A percentile compares a stretch with the other conserved stretches of the same genome.
phyloP scores from a whole-genome alignment of 2,888 invertebrate genomes.

The Drosophila maculinotata region DNA sequence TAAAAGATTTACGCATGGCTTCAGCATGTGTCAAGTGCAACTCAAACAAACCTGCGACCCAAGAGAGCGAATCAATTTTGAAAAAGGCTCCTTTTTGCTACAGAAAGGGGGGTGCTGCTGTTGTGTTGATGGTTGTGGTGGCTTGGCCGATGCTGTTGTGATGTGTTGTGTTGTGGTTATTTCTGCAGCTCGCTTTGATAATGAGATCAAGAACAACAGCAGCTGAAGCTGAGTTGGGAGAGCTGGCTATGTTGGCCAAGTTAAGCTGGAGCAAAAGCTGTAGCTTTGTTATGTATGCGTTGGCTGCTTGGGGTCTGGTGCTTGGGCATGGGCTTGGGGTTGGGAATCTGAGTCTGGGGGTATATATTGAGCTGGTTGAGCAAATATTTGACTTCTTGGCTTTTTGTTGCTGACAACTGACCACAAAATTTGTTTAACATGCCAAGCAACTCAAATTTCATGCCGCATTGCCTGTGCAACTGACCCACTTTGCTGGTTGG shows the following conservation, averaged over 20 bases:
- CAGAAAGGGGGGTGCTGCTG: neutral
- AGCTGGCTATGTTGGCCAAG: conserved; percentile 1
- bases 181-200: conserved; percentile 63
- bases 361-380: conserved; percentile 58
- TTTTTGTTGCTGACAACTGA: conserved; percentile 71
- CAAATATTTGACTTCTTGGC: conserved; percentile 68
- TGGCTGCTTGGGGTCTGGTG: conserved; percentile 3
- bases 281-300: conserved; percentile 1
- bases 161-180: conserved; percentile 53
- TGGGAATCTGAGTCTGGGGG: too few relatives aligned
- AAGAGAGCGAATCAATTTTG: conserved; percentile 67
- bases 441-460: conserved; percentile 70
- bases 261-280: conserved; percentile 6
- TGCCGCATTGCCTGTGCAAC: conserved; percentile 74
- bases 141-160: conserved; percentile 23
- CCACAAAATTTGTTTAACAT: conserved; percentile 75
- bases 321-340: too few relatives aligned
- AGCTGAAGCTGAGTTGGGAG: neutral
- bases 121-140: neutral
- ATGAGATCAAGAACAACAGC: conserved; percentile 64
- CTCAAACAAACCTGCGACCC: conserved; percentile 63
- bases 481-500: conserved; percentile 45
- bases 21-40: conserved; percentile 76
- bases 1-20: conserved; percentile 74
- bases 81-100: conserved; percentile 4